Conservation (phyloP, 1,140 invertebrate genomes). For the Conopomorpha cramerella region DNA sequence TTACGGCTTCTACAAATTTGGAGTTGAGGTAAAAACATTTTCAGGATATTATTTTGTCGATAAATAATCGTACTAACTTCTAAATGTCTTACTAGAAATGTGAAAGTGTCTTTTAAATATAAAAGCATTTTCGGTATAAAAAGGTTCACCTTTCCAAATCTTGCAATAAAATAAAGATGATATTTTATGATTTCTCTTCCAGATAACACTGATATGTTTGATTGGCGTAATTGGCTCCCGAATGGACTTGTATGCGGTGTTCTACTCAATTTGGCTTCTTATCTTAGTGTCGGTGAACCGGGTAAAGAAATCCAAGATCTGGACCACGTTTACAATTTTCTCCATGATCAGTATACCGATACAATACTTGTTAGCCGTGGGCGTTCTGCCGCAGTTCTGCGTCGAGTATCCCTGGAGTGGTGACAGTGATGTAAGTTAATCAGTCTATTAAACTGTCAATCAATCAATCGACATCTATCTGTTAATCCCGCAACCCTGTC, state of each 20-base stretch:
- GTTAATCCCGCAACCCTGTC: too few relatives aligned
- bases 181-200: constrained; percentile 9
- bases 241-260: constrained; percentile 87
- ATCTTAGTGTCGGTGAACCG: constrained; percentile 76
- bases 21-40: constrained; percentile 40
- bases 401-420: constrained; percentile 56
- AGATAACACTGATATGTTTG: constrained; percentile 85
- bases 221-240: constrained; percentile 86
- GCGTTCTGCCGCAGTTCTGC: constrained; percentile 81
- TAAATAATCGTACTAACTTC: too few relatives aligned
- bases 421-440: constrained; percentile 5
- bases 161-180: too few relatives aligned
- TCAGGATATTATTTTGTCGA: too few relatives aligned
- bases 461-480: too few relatives aligned
- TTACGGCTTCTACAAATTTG: constrained; percentile 50
- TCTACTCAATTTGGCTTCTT: constrained; percentile 87
- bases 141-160: too few relatives aligned
- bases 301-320: constrained; percentile 72
- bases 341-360: constrained; percentile 80
- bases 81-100: too few relatives aligned
- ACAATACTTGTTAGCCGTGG: constrained; percentile 88
- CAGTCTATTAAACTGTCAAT: too few relatives aligned
- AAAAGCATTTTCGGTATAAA: too few relatives aligned
- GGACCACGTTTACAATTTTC: constrained; percentile 86
- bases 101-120: too few relatives aligned